Evolutionary conservation across 2,797 vertebrate genomes (phyloP), one percentile per base, ranked within the genome.

Genomic region (Paramormyrops hopkinsi): DNA sequence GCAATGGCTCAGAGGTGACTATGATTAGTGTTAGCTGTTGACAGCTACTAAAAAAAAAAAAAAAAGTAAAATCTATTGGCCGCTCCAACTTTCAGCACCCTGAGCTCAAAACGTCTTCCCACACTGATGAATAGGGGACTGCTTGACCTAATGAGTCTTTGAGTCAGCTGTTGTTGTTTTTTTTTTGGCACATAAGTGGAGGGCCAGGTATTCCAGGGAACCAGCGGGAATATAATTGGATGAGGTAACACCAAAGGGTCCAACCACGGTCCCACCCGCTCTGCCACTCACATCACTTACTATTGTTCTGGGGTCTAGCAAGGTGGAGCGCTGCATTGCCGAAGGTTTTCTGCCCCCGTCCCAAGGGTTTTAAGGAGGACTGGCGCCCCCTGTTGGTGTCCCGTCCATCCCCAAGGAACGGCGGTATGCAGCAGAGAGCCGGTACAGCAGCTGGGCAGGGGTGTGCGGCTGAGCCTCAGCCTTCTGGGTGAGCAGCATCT

Each of bases 401-500:
- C 93, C 91, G 8, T 97, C 97, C 89, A 96, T 92, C 17, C 96
- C 97, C 11, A 97, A 93, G 33, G 96, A 96, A 92, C 96, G 97
- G 1, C 96, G 95, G 0, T 94, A 97, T 0, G 96, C 96, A 0
- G 95, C 96, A 0, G 97, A 98, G 4, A 99, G 97, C 46, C 97
- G 96, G 93, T 97, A 96, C 90, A 99, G 96, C 37, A 97, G 95
- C 22, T 97, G 97, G 0, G 96, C 94, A 0, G 95, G 94, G 0
- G 95, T 94, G 86, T 96, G 95, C 0, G 94, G 88, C 3, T 97
- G 97, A 84, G 92, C 93, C 11, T 97, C 95, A 0, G 94, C 95
- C 92, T 97, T 97, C 94, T 97, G 98, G 0, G 96, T 96, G 95
- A 99, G 94, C 90, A 99, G 94, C 96, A 98, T 97, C 93, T 99